Base-by-base conservation (phyloP, 1,140 invertebrate species). In the Macrobrachium nipponense region DNA sequence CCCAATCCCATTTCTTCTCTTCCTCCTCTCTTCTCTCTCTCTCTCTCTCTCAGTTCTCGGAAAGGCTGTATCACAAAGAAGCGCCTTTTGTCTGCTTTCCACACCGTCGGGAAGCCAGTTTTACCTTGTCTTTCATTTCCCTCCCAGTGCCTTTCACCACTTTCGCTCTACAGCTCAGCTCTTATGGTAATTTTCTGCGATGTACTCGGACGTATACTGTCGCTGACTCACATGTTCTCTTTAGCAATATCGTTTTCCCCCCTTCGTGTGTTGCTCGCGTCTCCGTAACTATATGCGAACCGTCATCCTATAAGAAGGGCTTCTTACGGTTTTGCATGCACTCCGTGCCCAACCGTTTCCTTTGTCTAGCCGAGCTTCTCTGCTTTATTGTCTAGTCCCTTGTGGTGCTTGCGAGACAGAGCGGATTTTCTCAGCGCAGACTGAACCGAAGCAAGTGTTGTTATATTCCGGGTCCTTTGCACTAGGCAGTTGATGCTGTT, bases 101-200 rank as follows among this genome's bases (percentile, higher is more conserved):
- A 36, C 27, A 36, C 27, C 27, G 27, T 36, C 27, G 27, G 27
- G 27, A 36, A 36, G 27, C 27, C 61, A 20, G 15, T 64, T 20
- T 20, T 64, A 15, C 61, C 61, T 20, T 20, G 15, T 64, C 61
- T 64, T 23, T 60, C 76, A 17, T 23, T 27, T 23, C 27, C 59
- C 59, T 58, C 60, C 44, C 59, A 17, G 27, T 59, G 27, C 59
- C 60, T 58, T 78, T 58, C 59, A 44, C 59, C 76, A 27, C 76
- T 60, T 58, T 78, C 76, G 51, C 76, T 60, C 76, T 60, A 44
- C 60, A 44, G 51, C 76, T 5, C 20, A 14, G 15, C 61, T 64
- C 61, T 20, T 20, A 15, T 20, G 44, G 73, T 43, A 27, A 44
- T 5, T 27, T 18, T 15, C 6, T 43, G 23, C 17, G 0, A 43